These are phyloP conservation scores for Aegotheles bennettii DNA, from an alignment of 2,113 vertebrate genomes.

Conservation along the genomic window DNA sequence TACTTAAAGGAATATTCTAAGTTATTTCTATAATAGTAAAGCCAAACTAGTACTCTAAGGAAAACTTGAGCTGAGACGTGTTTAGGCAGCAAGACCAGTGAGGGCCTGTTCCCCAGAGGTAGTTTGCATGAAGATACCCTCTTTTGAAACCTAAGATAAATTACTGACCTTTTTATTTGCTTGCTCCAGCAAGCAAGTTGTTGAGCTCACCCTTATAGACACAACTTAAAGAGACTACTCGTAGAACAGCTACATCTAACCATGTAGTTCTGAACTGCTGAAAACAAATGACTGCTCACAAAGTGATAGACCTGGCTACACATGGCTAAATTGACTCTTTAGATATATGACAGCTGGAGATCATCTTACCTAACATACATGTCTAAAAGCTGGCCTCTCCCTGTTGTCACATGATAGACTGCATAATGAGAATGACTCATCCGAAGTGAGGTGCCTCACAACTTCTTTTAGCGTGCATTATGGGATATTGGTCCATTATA, in stretches of 20 bases:
- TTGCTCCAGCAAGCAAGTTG: neutral
- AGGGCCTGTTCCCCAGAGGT: neutral
- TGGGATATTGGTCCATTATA: too few species aligned
- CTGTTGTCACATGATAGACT: neutral
- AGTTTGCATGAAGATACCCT: neutral
- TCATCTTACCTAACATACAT: fast-evolving
- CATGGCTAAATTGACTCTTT: neutral
- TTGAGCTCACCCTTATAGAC: neutral
- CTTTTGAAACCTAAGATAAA: neutral
- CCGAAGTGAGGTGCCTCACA: neutral
- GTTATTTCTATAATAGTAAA: neutral
- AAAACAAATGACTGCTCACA: fast-evolving
- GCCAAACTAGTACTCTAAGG: neutral
- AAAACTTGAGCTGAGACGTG: neutral
- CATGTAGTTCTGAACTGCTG: fast-evolving
- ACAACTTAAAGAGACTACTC: neutral
- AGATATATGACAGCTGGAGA: fast-evolving
- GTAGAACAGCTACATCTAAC: neutral
- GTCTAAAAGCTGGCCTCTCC: neutral
- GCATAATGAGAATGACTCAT: neutral
- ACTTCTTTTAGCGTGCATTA: neutral
- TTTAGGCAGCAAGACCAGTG: neutral
- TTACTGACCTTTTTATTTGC: neutral
- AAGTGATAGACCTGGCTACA: neutral
- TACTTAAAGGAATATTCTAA: neutral